Conservation (phyloP, 2,888 invertebrate species). For the Germaria angustata region DNA sequence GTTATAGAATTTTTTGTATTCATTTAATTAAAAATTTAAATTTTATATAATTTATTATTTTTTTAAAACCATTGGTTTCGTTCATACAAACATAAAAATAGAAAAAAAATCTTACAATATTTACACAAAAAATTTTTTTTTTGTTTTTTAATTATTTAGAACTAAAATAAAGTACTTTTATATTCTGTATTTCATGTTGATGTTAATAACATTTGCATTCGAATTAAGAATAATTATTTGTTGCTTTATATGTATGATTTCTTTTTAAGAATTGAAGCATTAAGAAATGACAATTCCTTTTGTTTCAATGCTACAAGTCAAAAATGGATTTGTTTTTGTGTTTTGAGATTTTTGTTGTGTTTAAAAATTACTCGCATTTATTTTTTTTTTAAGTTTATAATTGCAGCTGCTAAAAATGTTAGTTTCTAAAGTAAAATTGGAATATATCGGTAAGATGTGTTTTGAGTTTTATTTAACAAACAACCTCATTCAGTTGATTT, state of each 20-base stretch:
- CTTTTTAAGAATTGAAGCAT: not conserved
- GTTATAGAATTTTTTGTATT: too few species aligned
- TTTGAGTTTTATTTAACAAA: not conserved
- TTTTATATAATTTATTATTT: constrained; percentile 71
- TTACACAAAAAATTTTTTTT: constrained; percentile 71
- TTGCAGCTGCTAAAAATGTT: not conserved
- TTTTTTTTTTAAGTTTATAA: not conserved
- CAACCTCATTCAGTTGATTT: not conserved
- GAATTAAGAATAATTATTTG: constrained; percentile 35
- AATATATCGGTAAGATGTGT: not conserved
- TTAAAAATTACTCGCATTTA: not conserved
- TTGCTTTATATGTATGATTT: not conserved
- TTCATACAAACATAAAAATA: constrained; percentile 77
- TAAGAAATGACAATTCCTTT: not conserved
- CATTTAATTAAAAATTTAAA: constrained; percentile 71
- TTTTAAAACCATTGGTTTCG: constrained; percentile 75
- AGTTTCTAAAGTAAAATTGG: not conserved
- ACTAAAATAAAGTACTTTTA: constrained; percentile 59
- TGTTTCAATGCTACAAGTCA: not conserved
- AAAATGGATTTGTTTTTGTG: not conserved
- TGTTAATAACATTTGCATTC: constrained; percentile 55
- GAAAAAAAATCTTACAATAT: constrained; percentile 76
- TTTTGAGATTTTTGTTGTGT: not conserved
- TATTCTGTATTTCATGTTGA: constrained; percentile 55
- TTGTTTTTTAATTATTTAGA: constrained; percentile 61